These are phyloP conservation scores for Notamacropus eugenii DNA, from an alignment of 2,797 vertebrate genomes.

Conservation along the genomic window DNA sequence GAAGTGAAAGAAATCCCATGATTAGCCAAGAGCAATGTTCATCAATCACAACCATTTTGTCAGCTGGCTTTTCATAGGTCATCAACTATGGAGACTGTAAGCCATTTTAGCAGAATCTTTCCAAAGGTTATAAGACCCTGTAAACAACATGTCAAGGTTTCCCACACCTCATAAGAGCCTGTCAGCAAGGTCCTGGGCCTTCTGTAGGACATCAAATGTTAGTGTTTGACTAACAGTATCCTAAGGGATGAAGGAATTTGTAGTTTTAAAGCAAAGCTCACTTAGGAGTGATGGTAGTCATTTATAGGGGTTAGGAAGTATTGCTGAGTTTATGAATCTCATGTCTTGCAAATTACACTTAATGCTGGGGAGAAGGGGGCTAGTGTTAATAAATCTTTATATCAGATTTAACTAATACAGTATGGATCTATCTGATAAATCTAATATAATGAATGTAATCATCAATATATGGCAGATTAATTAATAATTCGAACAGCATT, in stretches of 20 bases:
- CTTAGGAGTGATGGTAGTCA: neutral
- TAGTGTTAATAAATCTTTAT: neutral
- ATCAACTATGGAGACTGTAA: neutral
- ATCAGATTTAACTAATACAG: too few species aligned
- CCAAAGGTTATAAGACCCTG: neutral
- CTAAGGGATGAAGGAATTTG: neutral
- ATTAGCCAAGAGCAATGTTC: neutral
- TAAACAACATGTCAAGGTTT: too few species aligned
- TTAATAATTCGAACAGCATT: neutral
- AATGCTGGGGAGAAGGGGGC: neutral
- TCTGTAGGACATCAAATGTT: neutral
- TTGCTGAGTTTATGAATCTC: neutral
- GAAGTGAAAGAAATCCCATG: neutral
- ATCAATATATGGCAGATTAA: neutral
- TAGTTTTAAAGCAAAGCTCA: neutral
- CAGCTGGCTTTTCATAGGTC: neutral
- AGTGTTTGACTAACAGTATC: neutral
- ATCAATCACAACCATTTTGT: neutral
- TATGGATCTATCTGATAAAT: neutral
- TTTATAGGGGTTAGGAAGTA: neutral
- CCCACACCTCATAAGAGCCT: too few species aligned
- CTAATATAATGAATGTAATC: neutral
- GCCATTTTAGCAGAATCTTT: neutral
- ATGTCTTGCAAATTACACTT: neutral
- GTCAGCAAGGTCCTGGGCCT: neutral